phyloP scores from a whole-genome alignment of 1,140 invertebrate genomes.

The Gryon sp. region DNA sequence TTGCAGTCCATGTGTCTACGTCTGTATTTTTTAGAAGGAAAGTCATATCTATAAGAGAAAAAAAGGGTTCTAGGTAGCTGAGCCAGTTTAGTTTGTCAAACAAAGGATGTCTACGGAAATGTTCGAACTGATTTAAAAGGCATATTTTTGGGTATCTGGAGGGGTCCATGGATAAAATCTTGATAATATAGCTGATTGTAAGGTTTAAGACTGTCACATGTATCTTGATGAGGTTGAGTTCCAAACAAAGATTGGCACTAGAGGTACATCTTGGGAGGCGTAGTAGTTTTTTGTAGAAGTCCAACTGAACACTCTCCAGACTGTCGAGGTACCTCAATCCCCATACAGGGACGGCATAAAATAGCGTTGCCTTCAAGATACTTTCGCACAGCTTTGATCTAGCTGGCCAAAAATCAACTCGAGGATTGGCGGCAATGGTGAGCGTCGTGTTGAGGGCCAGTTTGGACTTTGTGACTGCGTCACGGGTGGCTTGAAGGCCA shows the following conservation, averaged over 20 bases:
- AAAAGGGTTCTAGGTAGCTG: not conserved
- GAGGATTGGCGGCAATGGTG: not conserved
- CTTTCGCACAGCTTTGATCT: not conserved
- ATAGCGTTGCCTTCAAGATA: not conserved
- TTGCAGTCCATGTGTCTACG: too few species aligned
- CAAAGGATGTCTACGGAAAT: not conserved
- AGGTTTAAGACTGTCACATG: not conserved
- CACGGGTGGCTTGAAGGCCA: not conserved
- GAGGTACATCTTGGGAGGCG: not conserved
- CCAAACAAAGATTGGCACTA: not conserved
- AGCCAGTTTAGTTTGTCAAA: not conserved
- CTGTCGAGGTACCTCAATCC: not conserved
- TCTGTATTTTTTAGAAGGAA: too few species aligned
- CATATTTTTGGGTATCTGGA: not conserved
- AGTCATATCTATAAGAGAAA: not conserved
- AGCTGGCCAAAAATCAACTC: constrained; percentile 2
- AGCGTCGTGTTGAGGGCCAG: not conserved
- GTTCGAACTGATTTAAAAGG: not conserved
- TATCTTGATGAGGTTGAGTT: not conserved
- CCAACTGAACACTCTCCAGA: not conserved
- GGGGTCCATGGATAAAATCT: not conserved
- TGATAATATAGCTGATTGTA: not conserved
- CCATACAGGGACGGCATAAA: constrained; percentile 6
- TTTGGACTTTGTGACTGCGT: not conserved
- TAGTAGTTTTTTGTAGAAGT: constrained; percentile 1